These are phyloP conservation scores for Chamaetylas fuelleborni DNA, from an alignment of 2,113 vertebrate species.

Conservation along the genomic window DNA sequence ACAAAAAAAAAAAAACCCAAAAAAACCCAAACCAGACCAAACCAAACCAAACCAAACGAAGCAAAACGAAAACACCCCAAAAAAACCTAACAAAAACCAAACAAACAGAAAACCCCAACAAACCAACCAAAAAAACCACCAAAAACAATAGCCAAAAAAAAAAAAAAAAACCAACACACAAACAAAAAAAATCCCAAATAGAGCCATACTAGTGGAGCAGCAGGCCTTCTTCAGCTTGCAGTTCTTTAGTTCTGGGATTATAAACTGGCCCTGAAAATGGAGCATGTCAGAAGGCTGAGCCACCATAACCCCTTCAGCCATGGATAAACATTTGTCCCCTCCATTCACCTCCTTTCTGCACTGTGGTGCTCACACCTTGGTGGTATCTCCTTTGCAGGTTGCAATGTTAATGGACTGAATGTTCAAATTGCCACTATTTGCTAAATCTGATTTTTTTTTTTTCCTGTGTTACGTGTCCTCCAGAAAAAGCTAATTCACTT, in stretches of 20 bases:
- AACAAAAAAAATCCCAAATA: background rate
- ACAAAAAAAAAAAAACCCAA: background rate
- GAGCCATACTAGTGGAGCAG: background rate
- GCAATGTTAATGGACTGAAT: background rate
- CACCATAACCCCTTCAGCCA: background rate
- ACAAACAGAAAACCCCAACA: background rate
- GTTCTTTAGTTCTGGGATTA: background rate
- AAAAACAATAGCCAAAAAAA: background rate
- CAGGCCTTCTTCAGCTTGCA: background rate
- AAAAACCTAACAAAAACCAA: background rate
- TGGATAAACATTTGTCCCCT: background rate
- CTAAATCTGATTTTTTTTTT: background rate
- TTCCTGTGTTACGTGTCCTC: rapidly evolving
- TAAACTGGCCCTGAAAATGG: conserved; percentile 5
- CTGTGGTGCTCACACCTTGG: background rate
- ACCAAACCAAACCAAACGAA: too few relatives aligned
- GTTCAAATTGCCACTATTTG: background rate
- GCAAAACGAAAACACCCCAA: background rate
- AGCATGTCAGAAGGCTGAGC: background rate
- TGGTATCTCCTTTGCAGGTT: background rate
- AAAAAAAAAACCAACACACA: too few relatives aligned
- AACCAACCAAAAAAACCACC: background rate
- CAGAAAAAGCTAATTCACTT: background rate
- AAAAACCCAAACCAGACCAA: too few relatives aligned
- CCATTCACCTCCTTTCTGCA: background rate